A percentile compares a stretch with the other conserved stretches of the same genome.
These are phyloP conservation scores for Pangasius larnaudii DNA, from an alignment of 2,797 vertebrate species.

Conservation along the genomic window DNA sequence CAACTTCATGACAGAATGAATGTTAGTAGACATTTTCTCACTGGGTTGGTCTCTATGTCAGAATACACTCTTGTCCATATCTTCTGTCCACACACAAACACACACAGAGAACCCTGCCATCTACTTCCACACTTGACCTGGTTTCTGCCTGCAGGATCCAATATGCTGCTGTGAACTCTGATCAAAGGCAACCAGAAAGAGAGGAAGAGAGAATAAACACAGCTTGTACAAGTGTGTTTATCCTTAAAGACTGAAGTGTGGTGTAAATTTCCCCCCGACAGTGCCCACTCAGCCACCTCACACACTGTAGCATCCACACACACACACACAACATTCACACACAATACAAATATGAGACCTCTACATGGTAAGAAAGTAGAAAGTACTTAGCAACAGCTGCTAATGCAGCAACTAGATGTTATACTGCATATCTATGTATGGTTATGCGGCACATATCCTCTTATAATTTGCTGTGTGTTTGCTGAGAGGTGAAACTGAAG, in stretches of 20 bases:
- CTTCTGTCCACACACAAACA: not conserved
- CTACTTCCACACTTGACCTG: conserved; percentile 38
- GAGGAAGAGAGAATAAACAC: conserved; percentile 30
- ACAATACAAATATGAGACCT: not conserved
- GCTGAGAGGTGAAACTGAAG: not conserved
- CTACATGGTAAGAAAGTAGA: not conserved
- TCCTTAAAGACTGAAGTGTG: conserved; percentile 27
- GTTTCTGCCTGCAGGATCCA: conserved; percentile 36
- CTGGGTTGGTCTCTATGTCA: not conserved
- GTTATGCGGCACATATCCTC: not conserved
- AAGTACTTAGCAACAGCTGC: not conserved
- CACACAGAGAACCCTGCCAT: not conserved
- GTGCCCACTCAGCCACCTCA: not conserved
- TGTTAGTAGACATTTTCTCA: not conserved
- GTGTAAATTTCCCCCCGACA: conserved; percentile 2
- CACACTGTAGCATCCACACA: not conserved
- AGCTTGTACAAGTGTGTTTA: not conserved
- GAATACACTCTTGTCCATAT: not conserved
- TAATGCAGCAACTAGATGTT: not conserved
- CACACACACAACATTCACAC: too few species aligned
- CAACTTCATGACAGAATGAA: not conserved
- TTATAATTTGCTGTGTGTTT: not conserved
- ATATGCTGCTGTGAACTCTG: conserved; percentile 37
- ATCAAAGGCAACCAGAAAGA: conserved; percentile 25
- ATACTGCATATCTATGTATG: not conserved